Conservation (phyloP, 2,888 invertebrate species). For the Pinctada fucata region DNA sequence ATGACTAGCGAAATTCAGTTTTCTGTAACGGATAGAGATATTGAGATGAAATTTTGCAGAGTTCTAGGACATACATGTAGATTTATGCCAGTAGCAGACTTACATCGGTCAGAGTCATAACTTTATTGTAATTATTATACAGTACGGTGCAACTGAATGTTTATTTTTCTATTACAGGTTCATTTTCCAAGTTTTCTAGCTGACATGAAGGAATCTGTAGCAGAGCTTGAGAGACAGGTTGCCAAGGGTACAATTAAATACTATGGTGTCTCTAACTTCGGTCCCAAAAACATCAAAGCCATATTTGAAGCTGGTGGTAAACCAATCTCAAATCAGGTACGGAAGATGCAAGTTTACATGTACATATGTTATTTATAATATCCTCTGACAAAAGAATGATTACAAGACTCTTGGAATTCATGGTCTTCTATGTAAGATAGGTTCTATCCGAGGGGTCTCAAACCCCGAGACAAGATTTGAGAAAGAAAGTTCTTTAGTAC, state of each 20-base stretch:
- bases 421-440: background rate
- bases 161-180: slow-evolving; percentile 54
- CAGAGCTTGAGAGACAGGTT: slow-evolving; percentile 68
- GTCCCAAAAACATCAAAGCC: slow-evolving; percentile 66
- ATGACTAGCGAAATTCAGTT: no score
- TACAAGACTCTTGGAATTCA: no score
- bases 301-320: slow-evolving; percentile 65
- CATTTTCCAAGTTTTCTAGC: slow-evolving; percentile 71
- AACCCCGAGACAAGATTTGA: no score
- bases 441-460: background rate
- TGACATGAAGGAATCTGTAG: slow-evolving; percentile 62
- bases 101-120: no score
- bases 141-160: background rate
- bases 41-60: no score
- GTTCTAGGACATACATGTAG: no score
- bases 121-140: no score
- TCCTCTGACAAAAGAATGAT: no score
- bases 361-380: no score
- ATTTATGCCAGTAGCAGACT: no score
- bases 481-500: no score
- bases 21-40: no score
- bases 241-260: slow-evolving; percentile 67
- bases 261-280: slow-evolving; percentile 74
- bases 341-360: background rate
- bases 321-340: slow-evolving; percentile 72